Evolutionary conservation across 1,140 invertebrate species (phyloP).

Genomic region (Calephelis virginiensis): DNA sequence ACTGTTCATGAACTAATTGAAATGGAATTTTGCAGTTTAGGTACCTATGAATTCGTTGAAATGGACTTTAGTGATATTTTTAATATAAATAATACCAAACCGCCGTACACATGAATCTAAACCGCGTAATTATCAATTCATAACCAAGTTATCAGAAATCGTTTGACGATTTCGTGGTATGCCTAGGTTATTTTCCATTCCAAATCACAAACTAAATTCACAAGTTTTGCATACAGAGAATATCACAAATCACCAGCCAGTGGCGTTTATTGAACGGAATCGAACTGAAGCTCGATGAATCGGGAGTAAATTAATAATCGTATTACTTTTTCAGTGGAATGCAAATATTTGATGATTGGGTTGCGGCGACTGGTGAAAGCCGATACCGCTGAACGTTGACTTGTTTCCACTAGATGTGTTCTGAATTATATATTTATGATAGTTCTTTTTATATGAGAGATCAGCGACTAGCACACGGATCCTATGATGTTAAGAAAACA

Average conservation of each 20-base stretch:
- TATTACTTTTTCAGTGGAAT: slow-evolving; percentile 74
- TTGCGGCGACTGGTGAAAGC: slow-evolving; percentile 52
- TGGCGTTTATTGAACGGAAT: slow-evolving; percentile 49
- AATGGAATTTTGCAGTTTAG: too few species aligned
- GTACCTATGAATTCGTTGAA: too few species aligned
- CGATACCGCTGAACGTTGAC: slow-evolving; percentile 44
- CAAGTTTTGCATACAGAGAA: slow-evolving; percentile 63
- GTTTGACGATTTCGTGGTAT: slow-evolving; percentile 18
- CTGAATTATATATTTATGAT: slow-evolving; percentile 6
- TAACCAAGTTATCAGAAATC: slow-evolving; percentile 18
- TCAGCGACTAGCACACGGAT: too few species aligned
- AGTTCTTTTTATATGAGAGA: too few species aligned
- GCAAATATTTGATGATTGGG: slow-evolving; percentile 74
- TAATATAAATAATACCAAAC: neutral
- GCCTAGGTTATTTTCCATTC: slow-evolving; percentile 24
- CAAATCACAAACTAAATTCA: slow-evolving; percentile 56
- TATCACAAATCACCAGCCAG: slow-evolving; percentile 48
- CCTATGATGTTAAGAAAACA: too few species aligned
- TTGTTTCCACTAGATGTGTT: slow-evolving; percentile 31
- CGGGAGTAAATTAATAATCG: slow-evolving; percentile 74
- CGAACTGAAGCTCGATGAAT: slow-evolving; percentile 58
- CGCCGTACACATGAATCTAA: neutral
- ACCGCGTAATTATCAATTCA: slow-evolving; percentile 16
- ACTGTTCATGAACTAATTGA: too few species aligned
- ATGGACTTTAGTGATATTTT: too few species aligned